Evolutionary conservation across 2,113 vertebrate genomes (phyloP).

Genomic region (Entomyzon cyanotis): DNA sequence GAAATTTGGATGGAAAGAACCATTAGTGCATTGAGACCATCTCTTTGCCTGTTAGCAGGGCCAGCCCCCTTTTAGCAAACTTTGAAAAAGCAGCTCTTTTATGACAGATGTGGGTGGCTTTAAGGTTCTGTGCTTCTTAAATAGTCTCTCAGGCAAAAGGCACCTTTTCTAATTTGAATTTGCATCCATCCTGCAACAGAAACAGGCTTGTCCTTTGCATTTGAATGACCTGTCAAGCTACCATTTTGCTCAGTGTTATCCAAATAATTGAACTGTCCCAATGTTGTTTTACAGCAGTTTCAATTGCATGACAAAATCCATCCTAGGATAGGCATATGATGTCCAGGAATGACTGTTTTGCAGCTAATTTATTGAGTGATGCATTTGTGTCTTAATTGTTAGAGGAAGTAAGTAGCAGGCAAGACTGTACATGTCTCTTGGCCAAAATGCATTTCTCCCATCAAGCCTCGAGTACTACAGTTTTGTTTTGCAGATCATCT

Average conservation of each 20-base stretch:
- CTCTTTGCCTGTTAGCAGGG: slow-evolving; percentile 17
- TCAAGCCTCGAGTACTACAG: not conserved
- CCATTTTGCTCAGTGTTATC: not conserved
- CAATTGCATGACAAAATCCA: not conserved
- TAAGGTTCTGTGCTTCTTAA: not conserved
- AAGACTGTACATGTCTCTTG: not conserved
- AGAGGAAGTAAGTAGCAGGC: not conserved
- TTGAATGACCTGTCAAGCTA: not conserved
- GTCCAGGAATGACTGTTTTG: not conserved
- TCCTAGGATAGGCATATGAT: not conserved
- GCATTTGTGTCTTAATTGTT: not conserved
- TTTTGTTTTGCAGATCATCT: slow-evolving; percentile 2
- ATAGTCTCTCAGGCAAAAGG: not conserved
- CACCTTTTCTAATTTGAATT: not conserved
- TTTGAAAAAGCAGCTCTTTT: slow-evolving; percentile 24
- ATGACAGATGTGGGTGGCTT: not conserved
- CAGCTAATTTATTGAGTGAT: not conserved
- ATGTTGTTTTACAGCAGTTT: not conserved
- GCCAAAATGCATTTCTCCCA: not conserved
- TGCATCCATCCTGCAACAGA: not conserved
- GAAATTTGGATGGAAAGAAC: slow-evolving; percentile 72
- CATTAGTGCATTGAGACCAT: slow-evolving; percentile 66
- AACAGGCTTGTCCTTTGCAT: not conserved
- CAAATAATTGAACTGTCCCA: not conserved
- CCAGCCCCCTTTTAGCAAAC: slow-evolving; percentile 23